phyloP scores from a whole-genome alignment of 2,888 invertebrate species.

The Leptura quadrifasciata region DNA sequence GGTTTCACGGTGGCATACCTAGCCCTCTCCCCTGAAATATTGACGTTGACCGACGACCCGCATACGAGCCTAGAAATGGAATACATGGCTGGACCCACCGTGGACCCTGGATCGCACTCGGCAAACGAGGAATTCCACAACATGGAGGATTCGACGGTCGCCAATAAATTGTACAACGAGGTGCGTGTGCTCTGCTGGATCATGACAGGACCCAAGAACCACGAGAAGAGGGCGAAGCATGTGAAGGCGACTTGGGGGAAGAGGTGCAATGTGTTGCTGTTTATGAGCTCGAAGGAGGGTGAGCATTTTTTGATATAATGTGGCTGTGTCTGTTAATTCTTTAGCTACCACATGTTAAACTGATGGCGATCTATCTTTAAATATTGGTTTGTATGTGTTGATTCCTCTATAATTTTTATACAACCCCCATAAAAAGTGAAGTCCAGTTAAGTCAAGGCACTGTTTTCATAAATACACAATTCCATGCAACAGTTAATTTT shows the following conservation, averaged over 20 bases:
- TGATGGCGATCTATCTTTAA: too few species aligned
- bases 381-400: too few species aligned
- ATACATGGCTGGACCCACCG: constrained; percentile 61
- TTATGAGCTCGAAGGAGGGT: constrained; percentile 90
- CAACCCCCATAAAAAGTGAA: too few species aligned
- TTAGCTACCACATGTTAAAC: too few species aligned
- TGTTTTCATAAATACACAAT: too few species aligned
- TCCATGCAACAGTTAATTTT: too few species aligned
- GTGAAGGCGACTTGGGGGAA: constrained; percentile 98
- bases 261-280: constrained; percentile 90
- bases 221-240: constrained; percentile 92
- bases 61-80: constrained; percentile 64
- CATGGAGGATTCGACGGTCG: constrained; percentile 79
- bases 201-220: constrained; percentile 95
- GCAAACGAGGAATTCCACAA: constrained; percentile 68
- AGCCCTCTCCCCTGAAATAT: constrained; percentile 62
- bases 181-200: constrained; percentile 97
- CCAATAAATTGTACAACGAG: constrained; percentile 83
- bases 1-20: constrained; percentile 88
- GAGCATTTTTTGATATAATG: constrained; percentile 37
- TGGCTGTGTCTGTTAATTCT: too few species aligned
- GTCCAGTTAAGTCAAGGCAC: too few species aligned
- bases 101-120: constrained; percentile 64
- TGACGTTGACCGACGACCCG: constrained; percentile 67
- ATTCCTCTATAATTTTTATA: too few species aligned